Base-by-base conservation (phyloP, 2,797 vertebrate species). In the Muscicapa striata region DNA sequence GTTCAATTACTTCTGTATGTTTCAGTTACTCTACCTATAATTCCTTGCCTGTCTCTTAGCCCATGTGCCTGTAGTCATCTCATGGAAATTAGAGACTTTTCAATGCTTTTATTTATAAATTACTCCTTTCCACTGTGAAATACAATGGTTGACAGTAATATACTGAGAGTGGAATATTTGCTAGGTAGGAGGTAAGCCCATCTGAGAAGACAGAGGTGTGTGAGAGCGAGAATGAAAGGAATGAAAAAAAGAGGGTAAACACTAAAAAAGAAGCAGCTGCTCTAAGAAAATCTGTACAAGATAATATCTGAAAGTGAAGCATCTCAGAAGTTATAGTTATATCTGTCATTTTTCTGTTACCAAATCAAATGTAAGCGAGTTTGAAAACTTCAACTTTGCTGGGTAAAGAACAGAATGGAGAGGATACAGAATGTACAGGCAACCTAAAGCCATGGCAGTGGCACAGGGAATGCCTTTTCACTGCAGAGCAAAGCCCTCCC, bases 101-200 rank as follows among this genome's bases (percentile, higher is more conserved):
- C 86, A 95, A 84, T 87, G 78, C 91, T 81, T 80, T 70, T 79
- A 94, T 96, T 97, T 97, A 93, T 94, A 96, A 95, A 94, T 90
- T 73, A 82, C 13, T 91, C 79, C 70, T 89, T 96, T 87, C 54
- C 79, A 91, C 49, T 77, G 18, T 32, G 61, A 84, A 95, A 76
- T 90, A 81, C 83, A 59, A 45, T 76, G 73, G 89, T 92, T 93
- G 68, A 69, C 8, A 64, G 16, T 89, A 90, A 91, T 91, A 49
- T 22, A 94, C 45, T 64, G 85, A 84, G 51, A 95, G 51, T 13
- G 59, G 73, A 88, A 55, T 91, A 92, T 75, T 87, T 96, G 66
- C 94, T 93, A 83, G 88, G 75, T 93, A 95, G 64, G 94, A 95
- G 81, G 93, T 63, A 83, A 92, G 67, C 84, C 63, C 77, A 93